Percentiles rank a stretch among this genome's conserved stretches.
These are phyloP conservation scores for Nothoprocta perdicaria DNA, from an alignment of 2,113 vertebrate genomes.

Conservation along the genomic window DNA sequence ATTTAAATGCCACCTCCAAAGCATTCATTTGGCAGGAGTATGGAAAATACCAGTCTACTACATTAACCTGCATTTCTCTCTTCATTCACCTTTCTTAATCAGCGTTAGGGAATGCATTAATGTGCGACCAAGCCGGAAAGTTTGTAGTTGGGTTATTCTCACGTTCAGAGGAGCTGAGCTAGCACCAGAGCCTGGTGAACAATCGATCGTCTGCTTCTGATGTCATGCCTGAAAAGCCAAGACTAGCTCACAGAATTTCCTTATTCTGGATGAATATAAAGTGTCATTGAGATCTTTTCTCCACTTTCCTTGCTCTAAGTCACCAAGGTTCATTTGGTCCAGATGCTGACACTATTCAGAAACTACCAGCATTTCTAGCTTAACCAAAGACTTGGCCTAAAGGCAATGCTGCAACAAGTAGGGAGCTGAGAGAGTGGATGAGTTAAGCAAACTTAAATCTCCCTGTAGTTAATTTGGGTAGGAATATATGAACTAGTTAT, in stretches of 20 bases:
- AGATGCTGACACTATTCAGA: conserved; percentile 1
- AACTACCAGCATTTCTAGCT: conserved; percentile 26
- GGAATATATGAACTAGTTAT: background rate
- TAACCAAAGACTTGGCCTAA: conserved; percentile 30
- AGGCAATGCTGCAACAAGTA: background rate
- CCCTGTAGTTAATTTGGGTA: background rate
- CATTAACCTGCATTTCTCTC: conserved; percentile 25
- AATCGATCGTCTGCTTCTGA: background rate
- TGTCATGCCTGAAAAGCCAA: background rate
- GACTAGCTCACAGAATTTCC: background rate
- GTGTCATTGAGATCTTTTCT: background rate
- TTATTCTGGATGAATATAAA: background rate
- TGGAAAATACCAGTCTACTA: conserved; percentile 15
- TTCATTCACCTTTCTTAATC: conserved; percentile 33
- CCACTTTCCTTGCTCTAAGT: background rate
- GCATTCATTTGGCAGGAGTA: conserved; percentile 21
- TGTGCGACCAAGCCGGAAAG: background rate
- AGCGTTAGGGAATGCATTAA: conserved; percentile 13
- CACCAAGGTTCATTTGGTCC: background rate
- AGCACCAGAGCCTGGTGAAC: background rate
- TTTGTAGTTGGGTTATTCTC: conserved; percentile 33
- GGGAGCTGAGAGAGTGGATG: background rate
- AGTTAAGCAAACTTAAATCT: conserved; percentile 7
- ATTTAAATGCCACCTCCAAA: conserved; percentile 1
- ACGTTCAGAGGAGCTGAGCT: background rate